A percentile compares a stretch with the other conserved stretches of the same genome.
Evolutionary conservation across 1,140 invertebrate genomes (phyloP).

Genomic region (Macrotrachela quadricornifera): DNA sequence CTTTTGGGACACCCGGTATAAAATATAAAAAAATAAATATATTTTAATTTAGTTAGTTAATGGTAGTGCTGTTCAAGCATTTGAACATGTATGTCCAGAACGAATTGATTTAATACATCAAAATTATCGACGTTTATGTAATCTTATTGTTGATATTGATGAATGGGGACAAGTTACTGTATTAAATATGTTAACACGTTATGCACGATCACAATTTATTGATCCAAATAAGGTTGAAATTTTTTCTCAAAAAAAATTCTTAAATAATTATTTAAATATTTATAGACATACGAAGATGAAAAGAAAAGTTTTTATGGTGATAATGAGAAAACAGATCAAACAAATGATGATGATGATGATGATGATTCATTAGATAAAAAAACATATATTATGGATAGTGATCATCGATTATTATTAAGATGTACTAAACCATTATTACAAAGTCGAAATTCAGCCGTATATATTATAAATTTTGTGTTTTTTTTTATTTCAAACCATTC

Average conservation of each 20-base stretch:
- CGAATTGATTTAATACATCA: conserved; percentile 55
- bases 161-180: conserved; percentile 96
- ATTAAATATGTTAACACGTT: conserved; percentile 82
- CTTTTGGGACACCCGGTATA: too few relatives aligned
- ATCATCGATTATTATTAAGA: conserved; percentile 67
- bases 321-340: conserved; percentile 47
- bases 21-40: neutral
- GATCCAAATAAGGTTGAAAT: conserved; percentile 14
- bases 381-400: conserved; percentile 49
- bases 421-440: conserved; percentile 75
- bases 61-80: conserved; percentile 93
- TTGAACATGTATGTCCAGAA: conserved; percentile 85
- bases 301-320: conserved; percentile 23
- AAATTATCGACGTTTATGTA: conserved; percentile 79
- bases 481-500: conserved; percentile 1
- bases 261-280: neutral
- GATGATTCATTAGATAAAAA: conserved; percentile 22
- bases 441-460: conserved; percentile 69
- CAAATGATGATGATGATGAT: conserved; percentile 35
- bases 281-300: neutral
- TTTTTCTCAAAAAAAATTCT: conserved; percentile 2
- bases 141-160: conserved; percentile 81
- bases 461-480: conserved; percentile 12
- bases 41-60: conserved; percentile 47
- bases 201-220: conserved; percentile 52